phyloP scores from a whole-genome alignment of 2,888 invertebrate genomes.

The Tipula confusa region DNA sequence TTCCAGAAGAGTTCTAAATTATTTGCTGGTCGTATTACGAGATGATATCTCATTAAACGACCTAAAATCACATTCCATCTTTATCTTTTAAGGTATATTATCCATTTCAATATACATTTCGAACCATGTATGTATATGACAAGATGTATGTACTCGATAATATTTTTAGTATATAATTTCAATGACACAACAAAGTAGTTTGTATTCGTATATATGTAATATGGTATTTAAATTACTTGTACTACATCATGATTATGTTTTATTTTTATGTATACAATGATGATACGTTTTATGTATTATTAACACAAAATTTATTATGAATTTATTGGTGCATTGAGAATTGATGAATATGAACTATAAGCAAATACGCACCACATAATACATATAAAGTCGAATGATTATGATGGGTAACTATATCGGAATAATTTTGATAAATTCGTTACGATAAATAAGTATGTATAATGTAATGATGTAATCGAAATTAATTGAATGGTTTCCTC shows the following conservation, averaged over 20 bases:
- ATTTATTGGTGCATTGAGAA: slow-evolving; percentile 9
- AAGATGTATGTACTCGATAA: neutral
- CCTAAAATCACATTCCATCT: neutral
- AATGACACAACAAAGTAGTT: neutral
- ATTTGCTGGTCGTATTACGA: no score
- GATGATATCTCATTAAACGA: no score
- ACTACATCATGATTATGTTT: neutral
- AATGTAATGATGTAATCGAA: neutral
- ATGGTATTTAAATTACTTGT: neutral
- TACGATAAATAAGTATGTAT: neutral
- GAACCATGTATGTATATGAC: neutral
- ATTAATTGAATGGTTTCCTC: neutral
- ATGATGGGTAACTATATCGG: neutral
- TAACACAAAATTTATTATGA: neutral
- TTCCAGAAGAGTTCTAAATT: no score
- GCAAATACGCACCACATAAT: neutral
- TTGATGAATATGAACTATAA: neutral
- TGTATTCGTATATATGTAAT: neutral
- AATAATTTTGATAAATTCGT: neutral
- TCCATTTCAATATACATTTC: neutral
- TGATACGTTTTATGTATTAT: neutral
- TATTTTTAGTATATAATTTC: neutral
- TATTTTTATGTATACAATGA: neutral
- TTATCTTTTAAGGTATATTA: neutral
- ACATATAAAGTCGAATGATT: neutral